A percentile compares a stretch with the other conserved stretches of the same genome.
Conservation (phyloP, 2,888 invertebrate genomes). For the Diarsia brunnea region DNA sequence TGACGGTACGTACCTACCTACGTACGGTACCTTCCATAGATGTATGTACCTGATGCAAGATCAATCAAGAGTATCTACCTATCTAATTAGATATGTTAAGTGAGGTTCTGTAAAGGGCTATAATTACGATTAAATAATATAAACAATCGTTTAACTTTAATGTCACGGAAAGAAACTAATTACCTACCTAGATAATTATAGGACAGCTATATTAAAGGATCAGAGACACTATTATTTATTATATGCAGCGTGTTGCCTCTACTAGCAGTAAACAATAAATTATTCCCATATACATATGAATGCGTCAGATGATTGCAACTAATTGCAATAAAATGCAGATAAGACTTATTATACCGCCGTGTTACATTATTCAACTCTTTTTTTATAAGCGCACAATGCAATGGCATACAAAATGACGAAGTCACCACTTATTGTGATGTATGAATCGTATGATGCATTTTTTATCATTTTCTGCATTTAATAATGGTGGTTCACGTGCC, state of each 20-base stretch:
- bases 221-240: constrained; percentile 4
- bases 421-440: constrained; percentile 18
- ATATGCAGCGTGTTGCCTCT: neutral
- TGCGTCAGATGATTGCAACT: constrained; percentile 37
- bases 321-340: constrained; percentile 58
- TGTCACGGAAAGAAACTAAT: constrained; percentile 1
- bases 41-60: too few relatives aligned
- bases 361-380: constrained; percentile 50
- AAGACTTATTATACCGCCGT: constrained; percentile 1
- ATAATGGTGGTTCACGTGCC: constrained; percentile 15
- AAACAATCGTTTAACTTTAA: neutral
- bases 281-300: constrained; percentile 1
- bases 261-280: constrained; percentile 18
- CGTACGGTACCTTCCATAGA: too few relatives aligned
- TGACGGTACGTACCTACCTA: too few relatives aligned
- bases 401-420: constrained; percentile 16
- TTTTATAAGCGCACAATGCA: constrained; percentile 33
- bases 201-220: neutral
- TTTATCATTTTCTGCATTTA: constrained; percentile 18
- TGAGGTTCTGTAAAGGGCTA: neutral
- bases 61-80: neutral
- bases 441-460: constrained; percentile 15
- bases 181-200: neutral
- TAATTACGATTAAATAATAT: neutral
- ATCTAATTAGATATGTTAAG: neutral